phyloP scores from a whole-genome alignment of 1,140 invertebrate genomes.

The Brachionus sp. region DNA sequence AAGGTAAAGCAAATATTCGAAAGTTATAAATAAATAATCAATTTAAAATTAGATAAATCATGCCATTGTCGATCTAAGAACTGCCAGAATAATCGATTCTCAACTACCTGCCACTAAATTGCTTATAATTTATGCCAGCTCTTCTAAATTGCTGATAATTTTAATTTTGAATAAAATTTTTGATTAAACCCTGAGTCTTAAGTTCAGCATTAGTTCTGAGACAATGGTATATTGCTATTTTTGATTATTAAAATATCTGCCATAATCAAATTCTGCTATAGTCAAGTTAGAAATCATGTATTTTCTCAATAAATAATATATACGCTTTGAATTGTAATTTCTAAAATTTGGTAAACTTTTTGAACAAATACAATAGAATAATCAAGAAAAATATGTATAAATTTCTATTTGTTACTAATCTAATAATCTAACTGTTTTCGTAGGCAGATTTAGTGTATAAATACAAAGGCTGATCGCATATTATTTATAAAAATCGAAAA shows the following conservation, averaged over 20 bases:
- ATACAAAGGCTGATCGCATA: background rate
- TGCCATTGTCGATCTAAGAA: background rate
- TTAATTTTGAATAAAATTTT: background rate
- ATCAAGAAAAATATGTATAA: constrained; percentile 5
- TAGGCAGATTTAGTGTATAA: background rate
- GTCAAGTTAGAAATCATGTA: background rate
- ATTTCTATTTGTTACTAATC: background rate
- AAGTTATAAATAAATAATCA: background rate
- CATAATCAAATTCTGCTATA: background rate
- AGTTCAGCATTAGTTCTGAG: background rate
- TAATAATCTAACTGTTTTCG: background rate
- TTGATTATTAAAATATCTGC: background rate
- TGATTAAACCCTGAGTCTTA: background rate
- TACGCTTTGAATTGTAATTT: background rate
- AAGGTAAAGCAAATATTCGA: background rate
- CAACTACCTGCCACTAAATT: background rate
- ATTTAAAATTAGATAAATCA: background rate
- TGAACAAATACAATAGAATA: background rate
- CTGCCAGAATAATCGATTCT: background rate
- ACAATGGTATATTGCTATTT: background rate
- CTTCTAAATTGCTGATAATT: background rate
- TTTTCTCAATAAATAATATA: background rate
- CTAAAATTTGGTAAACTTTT: background rate
- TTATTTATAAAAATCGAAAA: background rate
- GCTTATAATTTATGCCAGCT: background rate